Evolutionary conservation across 2,113 vertebrate genomes (phyloP).

Genomic region (Xiphophorus maculatus): DNA sequence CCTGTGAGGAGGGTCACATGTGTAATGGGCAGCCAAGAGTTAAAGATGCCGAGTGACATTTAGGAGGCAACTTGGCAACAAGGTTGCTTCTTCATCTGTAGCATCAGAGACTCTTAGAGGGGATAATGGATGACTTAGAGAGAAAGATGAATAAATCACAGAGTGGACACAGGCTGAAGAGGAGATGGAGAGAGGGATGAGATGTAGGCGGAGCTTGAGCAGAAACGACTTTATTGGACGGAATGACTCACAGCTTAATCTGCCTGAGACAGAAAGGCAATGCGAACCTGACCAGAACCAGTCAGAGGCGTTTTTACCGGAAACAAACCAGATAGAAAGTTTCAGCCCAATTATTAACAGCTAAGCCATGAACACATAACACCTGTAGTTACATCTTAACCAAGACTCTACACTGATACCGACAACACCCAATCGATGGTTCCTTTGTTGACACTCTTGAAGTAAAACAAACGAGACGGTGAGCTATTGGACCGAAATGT

Average conservation of each 20-base stretch:
- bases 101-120: conserved; percentile 31
- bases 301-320: no score
- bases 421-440: no score
- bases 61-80: conserved; percentile 50
- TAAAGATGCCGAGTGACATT: conserved; percentile 46
- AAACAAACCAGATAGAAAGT: no score
- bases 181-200: not conserved
- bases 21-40: conserved; percentile 20
- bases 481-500: no score
- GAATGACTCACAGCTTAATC: not conserved
- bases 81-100: conserved; percentile 40
- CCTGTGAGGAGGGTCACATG: conserved; percentile 6
- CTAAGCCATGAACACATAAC: no score
- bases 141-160: not conserved
- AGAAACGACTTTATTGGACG: conserved; percentile 10
- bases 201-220: not conserved
- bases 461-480: no score
- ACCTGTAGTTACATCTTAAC: no score
- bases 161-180: not conserved
- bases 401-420: no score
- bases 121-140: conserved; percentile 20
- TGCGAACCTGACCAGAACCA: no score
- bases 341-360: no score
- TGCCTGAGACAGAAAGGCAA: no score
- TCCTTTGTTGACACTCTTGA: no score